Conservation (phyloP, 2,797 vertebrate genomes). For the Arctocebus calabarensis region DNA sequence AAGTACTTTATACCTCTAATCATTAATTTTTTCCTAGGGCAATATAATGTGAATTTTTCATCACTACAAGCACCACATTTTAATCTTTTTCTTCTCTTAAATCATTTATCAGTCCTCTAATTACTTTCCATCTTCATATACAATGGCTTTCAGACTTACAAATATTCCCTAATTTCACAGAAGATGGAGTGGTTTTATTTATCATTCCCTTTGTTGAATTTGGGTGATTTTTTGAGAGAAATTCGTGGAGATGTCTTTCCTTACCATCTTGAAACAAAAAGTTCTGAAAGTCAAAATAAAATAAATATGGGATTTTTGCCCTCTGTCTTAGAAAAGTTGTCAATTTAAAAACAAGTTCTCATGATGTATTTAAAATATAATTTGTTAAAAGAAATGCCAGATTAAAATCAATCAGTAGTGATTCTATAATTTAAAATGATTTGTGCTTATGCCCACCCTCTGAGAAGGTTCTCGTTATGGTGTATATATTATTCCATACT, state of each 20-base stretch:
- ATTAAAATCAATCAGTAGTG: not conserved
- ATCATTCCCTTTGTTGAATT: not conserved
- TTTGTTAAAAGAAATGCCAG: constrained; percentile 16
- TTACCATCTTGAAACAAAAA: not conserved
- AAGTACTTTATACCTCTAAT: not conserved
- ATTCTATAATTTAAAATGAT: not conserved
- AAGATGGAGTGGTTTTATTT: not conserved
- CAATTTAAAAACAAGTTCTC: not conserved
- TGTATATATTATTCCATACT: not conserved
- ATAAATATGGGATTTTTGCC: not conserved
- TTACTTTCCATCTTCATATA: not conserved
- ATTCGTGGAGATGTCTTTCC: not conserved
- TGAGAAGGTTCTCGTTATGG: not conserved
- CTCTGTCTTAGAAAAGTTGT: not conserved
- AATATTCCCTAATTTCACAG: not conserved
- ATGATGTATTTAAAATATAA: not conserved
- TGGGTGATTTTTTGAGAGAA: not conserved
- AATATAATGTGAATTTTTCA: not conserved
- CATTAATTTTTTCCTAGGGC: not conserved
- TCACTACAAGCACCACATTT: not conserved
- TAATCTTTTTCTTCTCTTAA: not conserved
- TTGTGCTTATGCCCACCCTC: not conserved
- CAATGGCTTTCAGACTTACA: not conserved
- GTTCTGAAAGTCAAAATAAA: not conserved
- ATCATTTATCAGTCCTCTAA: not conserved